Base-by-base conservation (phyloP, 2,797 vertebrate species). In the Iguana delicatissima region DNA sequence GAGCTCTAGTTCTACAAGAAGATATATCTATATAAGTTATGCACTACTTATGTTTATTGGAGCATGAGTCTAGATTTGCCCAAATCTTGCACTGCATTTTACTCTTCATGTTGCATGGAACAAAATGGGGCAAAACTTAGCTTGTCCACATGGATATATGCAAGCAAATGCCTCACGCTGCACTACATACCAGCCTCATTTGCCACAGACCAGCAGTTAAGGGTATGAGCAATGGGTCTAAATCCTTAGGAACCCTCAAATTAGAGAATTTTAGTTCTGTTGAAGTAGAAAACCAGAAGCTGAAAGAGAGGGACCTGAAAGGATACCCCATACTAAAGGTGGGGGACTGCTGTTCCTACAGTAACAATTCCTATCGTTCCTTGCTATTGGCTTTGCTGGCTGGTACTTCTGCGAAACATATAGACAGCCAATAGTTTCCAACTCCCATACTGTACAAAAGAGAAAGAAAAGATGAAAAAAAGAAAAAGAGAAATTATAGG, bases 31-130 rank as follows among this genome's bases (percentile, higher is more conserved):
- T 77, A 46, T 67, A 87, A 42, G 29, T 76, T 77, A 84, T 77
- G 50, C 55, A 55, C 50, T 76, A 20, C 38, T 64, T 82, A 73
- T 14, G 6, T 72, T 86, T 82, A 86, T 62, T 62, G 32, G 72
- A 76, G 62, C 67, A 50, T 18, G 32, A 82, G 14, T 86, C 32
- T 81, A 82, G 42, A 62, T 72, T 69, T 74, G 55, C 55, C 55
- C 64, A 86, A 90, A 86, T 90, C 1, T 57, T 91, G 62, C 79
- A 35, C 38, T 57, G 74, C 35, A 73, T 82, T 83, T 89, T 83
- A 57, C 26, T 22, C 79, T 64, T 82, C 55, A 20, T 26, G 38
- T 84, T 69, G 29, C 1, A 84, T 55, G 38, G 29, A 72, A 50
- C 79, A 55, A 89, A 90, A 50, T 42, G 74, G 74, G 74, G 72